Percentiles rank a stretch among this genome's conserved stretches.
Evolutionary conservation across 2,888 invertebrate genomes (phyloP).

Genomic region (Coelopa pilipes): DNA sequence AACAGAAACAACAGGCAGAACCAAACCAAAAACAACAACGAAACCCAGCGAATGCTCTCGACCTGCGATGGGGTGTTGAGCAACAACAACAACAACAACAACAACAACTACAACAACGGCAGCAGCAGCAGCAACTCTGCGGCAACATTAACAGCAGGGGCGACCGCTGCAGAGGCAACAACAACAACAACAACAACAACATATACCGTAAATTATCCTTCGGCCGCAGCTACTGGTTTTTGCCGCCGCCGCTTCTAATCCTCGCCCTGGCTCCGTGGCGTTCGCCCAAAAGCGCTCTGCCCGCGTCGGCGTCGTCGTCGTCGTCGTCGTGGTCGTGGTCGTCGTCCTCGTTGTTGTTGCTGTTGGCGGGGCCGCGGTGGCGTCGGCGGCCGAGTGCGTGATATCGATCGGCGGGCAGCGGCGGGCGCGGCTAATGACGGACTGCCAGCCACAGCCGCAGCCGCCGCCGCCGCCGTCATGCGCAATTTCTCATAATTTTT

Average conservation of each 20-base stretch:
- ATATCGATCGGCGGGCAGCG: conserved; percentile 44
- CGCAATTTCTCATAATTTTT: conserved; percentile 53
- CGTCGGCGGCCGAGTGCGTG: conserved; percentile 42
- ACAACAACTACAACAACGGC: conserved; percentile 10
- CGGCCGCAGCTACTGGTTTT: background rate
- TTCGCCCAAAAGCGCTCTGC: too few relatives aligned
- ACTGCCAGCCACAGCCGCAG: conserved; percentile 52
- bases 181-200: conserved; percentile 1
- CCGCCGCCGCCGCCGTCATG: conserved; percentile 27
- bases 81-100: conserved; percentile 40
- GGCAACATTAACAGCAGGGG: too few relatives aligned
- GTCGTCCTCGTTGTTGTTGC: background rate
- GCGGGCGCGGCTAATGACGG: conserved; percentile 51
- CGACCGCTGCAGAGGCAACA: too few relatives aligned
- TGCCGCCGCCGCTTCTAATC: too few relatives aligned
- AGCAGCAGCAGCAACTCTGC: background rate
- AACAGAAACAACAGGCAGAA: background rate
- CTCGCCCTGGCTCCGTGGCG: too few relatives aligned
- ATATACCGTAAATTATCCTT: too few relatives aligned
- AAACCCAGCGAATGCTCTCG: conserved; percentile 6
- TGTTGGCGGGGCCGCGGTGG: conserved; percentile 6
- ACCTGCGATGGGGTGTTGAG: conserved; percentile 17
- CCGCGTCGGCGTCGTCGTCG: background rate
- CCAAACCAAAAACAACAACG: conserved; percentile 48
- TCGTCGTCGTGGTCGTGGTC: too few relatives aligned